Base-by-base conservation (phyloP, 2,888 invertebrate species). In the Kuschelorhynchus macadamiae region DNA sequence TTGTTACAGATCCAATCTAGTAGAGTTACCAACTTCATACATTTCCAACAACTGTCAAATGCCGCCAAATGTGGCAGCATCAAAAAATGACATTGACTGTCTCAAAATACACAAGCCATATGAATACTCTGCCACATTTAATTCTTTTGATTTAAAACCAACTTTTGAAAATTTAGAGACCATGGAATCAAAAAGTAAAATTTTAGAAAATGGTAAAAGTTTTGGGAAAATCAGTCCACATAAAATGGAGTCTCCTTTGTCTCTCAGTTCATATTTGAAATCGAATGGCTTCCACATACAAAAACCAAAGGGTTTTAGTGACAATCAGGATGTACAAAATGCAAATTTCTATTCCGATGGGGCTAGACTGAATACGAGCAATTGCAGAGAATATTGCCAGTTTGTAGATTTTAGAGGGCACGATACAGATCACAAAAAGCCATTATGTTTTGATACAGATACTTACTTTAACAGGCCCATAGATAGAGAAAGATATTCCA, bases 1-100 rank as follows among this genome's bases (percentile, higher is more conserved):
- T 36, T 7, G 17, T 66, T 59, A 47, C 20, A 76, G 81, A 72
- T 75, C 81, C 41, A 82, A 81, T 72, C 71, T 82, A 46, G 81
- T 80, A 61, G 82, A 82, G 74, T 73, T 84, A 64, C 84, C 84
- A 60, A 83, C 84, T 18, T 80, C 82, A 16, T 84, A 84, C 72
- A 83, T 83, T 70, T 78, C 81, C 70, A 82, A 50, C 16, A 82
- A 82, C 73, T 80, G 81, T 77, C 82, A 82, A 74, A 20, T 57
- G 11, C 46, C 63, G n/a, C 16, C 50, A 50, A 77, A 68, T 70
- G 11, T 75, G 71, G 61, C 76, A 65, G 39, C 72, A 42, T 70
- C 74, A 64, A 77, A 76, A 77, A 76, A 74, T 70, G 75, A 78
- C 39, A 67, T 73, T 52, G 77, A 79, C 63, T 77, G 75, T 74